Evolutionary conservation across 2,113 vertebrate species (phyloP), one percentile per base, ranked within the genome.

Genomic region (Alexandromys fortis): DNA sequence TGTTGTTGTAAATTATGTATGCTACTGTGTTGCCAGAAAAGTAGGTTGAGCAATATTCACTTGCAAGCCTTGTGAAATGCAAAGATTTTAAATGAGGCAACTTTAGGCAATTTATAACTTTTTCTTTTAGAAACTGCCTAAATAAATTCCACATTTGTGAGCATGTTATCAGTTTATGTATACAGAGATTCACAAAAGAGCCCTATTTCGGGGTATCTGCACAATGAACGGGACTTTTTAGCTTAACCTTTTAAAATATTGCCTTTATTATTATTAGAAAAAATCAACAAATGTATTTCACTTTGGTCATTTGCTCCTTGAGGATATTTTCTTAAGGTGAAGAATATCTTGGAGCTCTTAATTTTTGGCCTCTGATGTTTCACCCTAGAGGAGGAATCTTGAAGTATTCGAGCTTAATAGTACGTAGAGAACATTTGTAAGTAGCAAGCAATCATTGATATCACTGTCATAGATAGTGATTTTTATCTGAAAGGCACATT

Each of bases 401-500:
- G 24, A 28, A 38, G 11, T 75, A 75, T 63, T 68, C 12, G 26
- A 82, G 33, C 70, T 79, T 73, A 90, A 47, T 38, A 81, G 83
- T 33, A 67, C 0, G 24, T 78, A 61, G 21, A 81, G 24, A 90
- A 30, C 58, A 76, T 79, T 86, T 89, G n/a, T 81, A 88, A 90
- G n/a, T 35, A 85, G 77, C 4, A 75, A 86, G 7, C 4, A 58
- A 21, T 58, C 58, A 58, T 58, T 5, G 14, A 58, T 21, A 58
- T 58, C 58, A 58, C 58, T 58, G 14, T 96, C 24, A 87, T 0
- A 45, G 13, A 47, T 73, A 77, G 3, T 82, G 90, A 90, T 86
- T 97, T 86, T 92, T 72, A 82, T 90, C 58, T 86, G 75, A 95
- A 86, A n/a, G 85, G 88, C 45, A 94, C 52, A 94, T 94, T 91